Percentiles rank a stretch among this genome's conserved stretches.
Evolutionary conservation across 2,113 vertebrate species (phyloP).

Genomic region (Nesoenas mayeri): DNA sequence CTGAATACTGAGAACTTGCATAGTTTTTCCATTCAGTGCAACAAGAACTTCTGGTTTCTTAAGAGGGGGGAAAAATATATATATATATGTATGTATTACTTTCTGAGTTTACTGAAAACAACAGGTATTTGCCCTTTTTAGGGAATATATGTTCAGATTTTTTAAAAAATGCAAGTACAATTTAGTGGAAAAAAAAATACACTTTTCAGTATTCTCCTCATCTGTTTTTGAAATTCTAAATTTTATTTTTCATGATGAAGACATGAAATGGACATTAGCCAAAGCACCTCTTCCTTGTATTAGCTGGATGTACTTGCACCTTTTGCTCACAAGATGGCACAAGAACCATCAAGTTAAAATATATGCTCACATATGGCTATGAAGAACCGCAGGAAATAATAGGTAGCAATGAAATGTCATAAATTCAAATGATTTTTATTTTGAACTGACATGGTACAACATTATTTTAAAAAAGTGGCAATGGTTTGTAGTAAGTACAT

Average conservation of each 20-base stretch:
- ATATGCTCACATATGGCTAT: neutral
- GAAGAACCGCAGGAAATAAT: neutral
- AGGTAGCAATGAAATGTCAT: neutral
- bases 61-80: neutral
- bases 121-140: neutral
- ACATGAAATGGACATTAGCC: neutral
- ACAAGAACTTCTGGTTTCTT: neutral
- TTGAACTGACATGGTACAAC: neutral
- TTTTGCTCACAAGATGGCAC: slow-evolving; percentile 74
- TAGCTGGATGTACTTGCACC: neutral
- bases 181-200: neutral
- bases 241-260: neutral
- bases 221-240: neutral
- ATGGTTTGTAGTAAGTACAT: neutral
- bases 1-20: neutral
- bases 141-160: neutral
- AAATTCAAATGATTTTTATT: neutral
- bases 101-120: neutral
- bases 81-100: neutral
- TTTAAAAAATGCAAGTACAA: neutral
- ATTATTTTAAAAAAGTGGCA: neutral
- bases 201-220: neutral
- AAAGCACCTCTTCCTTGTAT: neutral
- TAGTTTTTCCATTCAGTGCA: neutral
- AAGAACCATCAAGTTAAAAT: slow-evolving; percentile 46